phyloP scores from a whole-genome alignment of 2,113 vertebrate species.

The Micronisus gabar region DNA sequence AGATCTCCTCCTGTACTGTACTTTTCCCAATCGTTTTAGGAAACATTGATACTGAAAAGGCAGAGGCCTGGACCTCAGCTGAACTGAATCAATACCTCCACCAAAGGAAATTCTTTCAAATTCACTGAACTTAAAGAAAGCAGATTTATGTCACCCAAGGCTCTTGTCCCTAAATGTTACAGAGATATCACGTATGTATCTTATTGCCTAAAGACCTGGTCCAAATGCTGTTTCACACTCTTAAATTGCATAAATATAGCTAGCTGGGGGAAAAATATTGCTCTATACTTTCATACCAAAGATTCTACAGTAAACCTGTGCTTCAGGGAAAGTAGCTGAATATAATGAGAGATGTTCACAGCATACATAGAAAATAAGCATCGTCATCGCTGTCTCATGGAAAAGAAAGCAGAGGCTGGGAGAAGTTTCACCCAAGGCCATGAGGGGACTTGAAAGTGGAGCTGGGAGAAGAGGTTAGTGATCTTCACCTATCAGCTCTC shows the following conservation, averaged over 20 bases:
- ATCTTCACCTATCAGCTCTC: neutral
- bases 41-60: neutral
- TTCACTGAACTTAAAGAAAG: neutral
- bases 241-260: neutral
- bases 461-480: neutral
- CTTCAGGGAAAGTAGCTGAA: neutral
- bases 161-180: neutral
- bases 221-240: neutral
- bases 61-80: neutral
- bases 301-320: neutral
- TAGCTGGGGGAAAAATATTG: neutral
- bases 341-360: neutral
- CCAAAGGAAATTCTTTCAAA: neutral
- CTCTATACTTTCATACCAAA: neutral
- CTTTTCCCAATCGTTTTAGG: neutral
- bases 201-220: neutral
- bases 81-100: neutral
- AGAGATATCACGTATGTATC: neutral
- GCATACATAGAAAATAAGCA: neutral
- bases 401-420: neutral
- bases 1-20: neutral
- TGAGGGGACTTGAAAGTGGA: neutral
- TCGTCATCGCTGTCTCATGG: accelerated
- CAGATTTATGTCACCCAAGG: neutral
- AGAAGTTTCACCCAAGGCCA: neutral